Evolutionary conservation across 2,888 invertebrate species (phyloP), one percentile per base, ranked within the genome.

Genomic region (Bursaphelenchus okinawaensis): DNA sequence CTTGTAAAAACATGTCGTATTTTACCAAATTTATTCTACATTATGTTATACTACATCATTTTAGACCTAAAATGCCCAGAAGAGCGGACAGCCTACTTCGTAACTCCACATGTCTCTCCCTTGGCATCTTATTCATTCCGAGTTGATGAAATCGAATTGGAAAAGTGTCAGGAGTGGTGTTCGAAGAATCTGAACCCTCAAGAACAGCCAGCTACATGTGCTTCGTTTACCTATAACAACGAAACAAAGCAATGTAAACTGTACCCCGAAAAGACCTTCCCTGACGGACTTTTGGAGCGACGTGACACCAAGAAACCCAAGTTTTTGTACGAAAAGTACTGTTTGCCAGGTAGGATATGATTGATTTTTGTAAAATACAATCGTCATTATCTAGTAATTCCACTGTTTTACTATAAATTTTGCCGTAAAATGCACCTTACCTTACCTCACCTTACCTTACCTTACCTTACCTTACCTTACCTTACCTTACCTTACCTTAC

Each of bases 301-400:
- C 56, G 65, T 7, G 52, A 59, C 8, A 52, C 67, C 31, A 63
- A 52, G 12, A 27, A 65, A 7, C 76, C 76, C 55, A 74, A 75
- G 61, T 68, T 78, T 22, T 78, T 73, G 62, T 80, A 78, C 65
- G 82, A 82, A 66, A 82, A 82, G 65, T 75, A 77, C 56, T 82
- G 82, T 62, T 68, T 82, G 7, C 62, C 74, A 23, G 70, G 80
- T 79, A 55, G 65, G 70, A n/a, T n/a, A n/a, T n/a, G n/a, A n/a
- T n/a, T n/a, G n/a, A n/a, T n/a, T n/a, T n/a, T n/a, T n/a, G n/a
- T n/a, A n/a, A n/a, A n/a, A n/a, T n/a, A n/a, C n/a, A n/a, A n/a
- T n/a, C n/a, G n/a, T n/a, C n/a, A n/a, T n/a, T n/a, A n/a, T n/a
- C n/a, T n/a, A n/a, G n/a, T n/a, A n/a, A n/a, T n/a, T n/a, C n/a